Base-by-base conservation (phyloP, 1,140 invertebrate genomes). In the Lasaia peninsularis region DNA sequence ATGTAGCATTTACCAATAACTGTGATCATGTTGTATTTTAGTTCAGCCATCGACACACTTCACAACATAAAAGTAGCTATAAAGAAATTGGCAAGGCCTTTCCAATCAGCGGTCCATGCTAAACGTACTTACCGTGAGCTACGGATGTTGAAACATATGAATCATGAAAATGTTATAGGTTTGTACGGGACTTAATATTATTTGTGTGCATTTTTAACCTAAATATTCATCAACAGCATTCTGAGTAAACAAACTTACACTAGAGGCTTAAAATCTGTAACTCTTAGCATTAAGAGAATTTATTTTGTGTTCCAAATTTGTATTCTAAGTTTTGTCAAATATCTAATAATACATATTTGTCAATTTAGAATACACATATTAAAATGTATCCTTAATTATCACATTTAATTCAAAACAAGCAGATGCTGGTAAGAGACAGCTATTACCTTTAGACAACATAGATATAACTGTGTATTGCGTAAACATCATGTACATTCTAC, bases 71-170 rank as follows among this genome's bases (percentile, higher is more conserved):
- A 98, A 92, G 98, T 99, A 37, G 98, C 98, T 2, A 99, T 99
- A 60, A 99, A 99, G 85, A 99, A 99, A 83, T 91, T 99, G 67
- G 97, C 97, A 28, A 92, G 98, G 59, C 98, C 98, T 32, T 99
- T 99, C 89, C 98, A 99, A 85, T 98, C 98, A 59, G 97, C 97
- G 18, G 98, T 99, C 28, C 98, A 99, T 91, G 98, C 98, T 11
- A 99, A 99, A 89, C 91, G 98, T 65, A 99, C 98, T 2, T 99
- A 99, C 80, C 92, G 98, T 57, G 98, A 99, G 88, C 91, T 99
- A 62, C 93, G 97, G 52, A 94, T 99, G 89, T 92, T 99, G 52
- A 99, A 99, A 85, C 96, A 99, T 73, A 99, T 99, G 94, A 97
- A 98, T 86, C 98, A 99, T 91, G 98, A 99, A 90, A 99, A 99